phyloP scores from a whole-genome alignment of 2,113 vertebrate genomes.

The Apaloderma vittatum region DNA sequence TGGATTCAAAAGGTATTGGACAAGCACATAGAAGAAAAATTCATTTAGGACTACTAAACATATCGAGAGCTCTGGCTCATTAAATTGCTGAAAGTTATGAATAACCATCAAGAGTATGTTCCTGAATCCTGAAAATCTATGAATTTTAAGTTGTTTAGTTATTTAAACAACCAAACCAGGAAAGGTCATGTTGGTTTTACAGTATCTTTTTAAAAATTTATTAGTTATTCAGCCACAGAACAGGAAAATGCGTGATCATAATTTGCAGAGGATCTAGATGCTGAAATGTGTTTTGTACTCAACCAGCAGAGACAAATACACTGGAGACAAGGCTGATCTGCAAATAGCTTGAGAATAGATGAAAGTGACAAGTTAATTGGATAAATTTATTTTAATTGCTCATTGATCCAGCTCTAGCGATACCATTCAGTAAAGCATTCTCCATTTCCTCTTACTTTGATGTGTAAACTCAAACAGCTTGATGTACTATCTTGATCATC shows the following conservation, averaged over 20 bases:
- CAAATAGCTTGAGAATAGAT: background rate
- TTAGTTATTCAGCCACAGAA: background rate
- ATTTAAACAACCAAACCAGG: background rate
- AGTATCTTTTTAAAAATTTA: background rate
- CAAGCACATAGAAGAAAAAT: background rate
- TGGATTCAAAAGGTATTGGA: background rate
- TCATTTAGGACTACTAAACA: background rate
- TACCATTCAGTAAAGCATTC: background rate
- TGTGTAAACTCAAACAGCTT: background rate
- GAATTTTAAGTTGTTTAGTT: background rate
- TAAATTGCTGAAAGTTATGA: background rate
- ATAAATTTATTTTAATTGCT: conserved; percentile 23
- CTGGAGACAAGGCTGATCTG: background rate
- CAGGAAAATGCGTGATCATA: background rate
- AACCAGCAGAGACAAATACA: background rate
- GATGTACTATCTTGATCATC: background rate
- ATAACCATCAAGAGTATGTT: background rate
- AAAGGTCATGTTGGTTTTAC: background rate
- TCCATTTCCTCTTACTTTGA: background rate
- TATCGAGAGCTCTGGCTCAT: background rate
- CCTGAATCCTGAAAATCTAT: background rate
- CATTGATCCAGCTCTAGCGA: background rate
- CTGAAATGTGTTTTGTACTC: background rate
- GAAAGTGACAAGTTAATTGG: conserved; percentile 18
- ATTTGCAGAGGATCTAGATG: background rate